Conservation (phyloP, 2,113 vertebrate species). For the Romanogobio albipinnatus region DNA sequence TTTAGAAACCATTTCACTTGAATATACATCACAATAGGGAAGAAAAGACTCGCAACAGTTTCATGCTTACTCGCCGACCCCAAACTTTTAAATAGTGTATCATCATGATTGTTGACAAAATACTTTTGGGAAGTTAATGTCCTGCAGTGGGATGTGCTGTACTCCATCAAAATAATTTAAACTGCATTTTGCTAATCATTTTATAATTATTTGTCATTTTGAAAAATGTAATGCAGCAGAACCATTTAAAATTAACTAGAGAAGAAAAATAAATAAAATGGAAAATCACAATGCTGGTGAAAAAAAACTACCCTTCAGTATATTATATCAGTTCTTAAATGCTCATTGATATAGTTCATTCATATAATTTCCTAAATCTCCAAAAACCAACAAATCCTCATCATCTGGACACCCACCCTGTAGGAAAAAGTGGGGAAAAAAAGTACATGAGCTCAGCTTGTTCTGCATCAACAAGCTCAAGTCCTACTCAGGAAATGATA, state of each 20-base stretch:
- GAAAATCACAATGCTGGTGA: not conserved
- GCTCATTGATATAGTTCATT: not conserved
- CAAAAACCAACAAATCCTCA: not conserved
- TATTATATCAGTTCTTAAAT: not conserved
- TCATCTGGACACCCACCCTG: not conserved
- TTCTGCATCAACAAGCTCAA: slow-evolving; percentile 15
- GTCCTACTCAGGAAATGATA: slow-evolving; percentile 33
- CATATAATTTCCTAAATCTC: not conserved
- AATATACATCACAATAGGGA: too few species aligned
- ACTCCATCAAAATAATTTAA: not conserved
- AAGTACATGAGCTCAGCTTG: not conserved
- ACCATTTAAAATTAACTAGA: not conserved
- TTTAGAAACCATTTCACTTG: too few species aligned
- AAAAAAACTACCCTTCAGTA: not conserved
- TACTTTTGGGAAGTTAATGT: not conserved
- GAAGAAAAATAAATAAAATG: not conserved
- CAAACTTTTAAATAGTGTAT: not conserved
- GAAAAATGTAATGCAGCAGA: not conserved
- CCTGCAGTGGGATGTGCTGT: not conserved
- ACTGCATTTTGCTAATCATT: not conserved
- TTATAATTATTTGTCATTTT: not conserved
- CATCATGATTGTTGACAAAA: too few species aligned
- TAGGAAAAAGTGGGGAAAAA: slow-evolving; percentile 12
- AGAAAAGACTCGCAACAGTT: too few species aligned
- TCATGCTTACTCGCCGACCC: not conserved